A percentile compares a stretch with the other conserved stretches of the same genome.
phyloP scores from a whole-genome alignment of 2,113 vertebrate genomes.

The Dipodomys spectabilis region DNA sequence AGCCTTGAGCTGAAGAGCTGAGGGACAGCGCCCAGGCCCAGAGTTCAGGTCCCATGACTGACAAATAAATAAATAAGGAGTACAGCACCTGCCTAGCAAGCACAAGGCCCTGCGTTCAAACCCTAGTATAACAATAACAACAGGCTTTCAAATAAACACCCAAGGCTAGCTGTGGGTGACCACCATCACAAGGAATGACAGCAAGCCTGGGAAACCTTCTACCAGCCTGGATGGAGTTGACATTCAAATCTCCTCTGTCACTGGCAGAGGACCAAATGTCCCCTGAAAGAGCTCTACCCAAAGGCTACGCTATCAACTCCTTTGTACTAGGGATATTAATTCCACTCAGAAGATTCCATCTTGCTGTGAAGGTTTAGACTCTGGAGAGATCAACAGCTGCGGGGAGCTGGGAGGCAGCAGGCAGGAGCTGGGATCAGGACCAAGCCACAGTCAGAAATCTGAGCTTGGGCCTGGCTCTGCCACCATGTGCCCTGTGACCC shows the following conservation, averaged over 20 bases:
- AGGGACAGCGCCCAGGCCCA: too few relatives aligned
- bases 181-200: not conserved
- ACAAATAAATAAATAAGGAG: too few relatives aligned
- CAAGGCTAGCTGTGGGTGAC: not conserved
- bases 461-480: conserved; percentile 52
- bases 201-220: not conserved
- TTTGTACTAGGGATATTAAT: not conserved
- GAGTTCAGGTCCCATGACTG: too few relatives aligned
- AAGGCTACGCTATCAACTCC: not conserved
- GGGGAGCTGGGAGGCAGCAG: not conserved
- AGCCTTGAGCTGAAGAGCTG: too few relatives aligned
- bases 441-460: conserved; percentile 45
- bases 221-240: fast-evolving
- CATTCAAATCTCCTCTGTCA: conserved; percentile 11
- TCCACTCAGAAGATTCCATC: not conserved
- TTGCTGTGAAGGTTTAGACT: not conserved
- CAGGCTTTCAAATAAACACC: not conserved
- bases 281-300: not conserved
- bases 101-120: not conserved
- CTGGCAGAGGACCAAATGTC: not conserved
- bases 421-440: not conserved
- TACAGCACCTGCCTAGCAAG: too few relatives aligned
- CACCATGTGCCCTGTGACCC: not conserved
- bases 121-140: not conserved
- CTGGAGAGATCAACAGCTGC: conserved; percentile 41